Evolutionary conservation across 2,797 vertebrate species (phyloP).

Genomic region (Darevskia mixta): DNA sequence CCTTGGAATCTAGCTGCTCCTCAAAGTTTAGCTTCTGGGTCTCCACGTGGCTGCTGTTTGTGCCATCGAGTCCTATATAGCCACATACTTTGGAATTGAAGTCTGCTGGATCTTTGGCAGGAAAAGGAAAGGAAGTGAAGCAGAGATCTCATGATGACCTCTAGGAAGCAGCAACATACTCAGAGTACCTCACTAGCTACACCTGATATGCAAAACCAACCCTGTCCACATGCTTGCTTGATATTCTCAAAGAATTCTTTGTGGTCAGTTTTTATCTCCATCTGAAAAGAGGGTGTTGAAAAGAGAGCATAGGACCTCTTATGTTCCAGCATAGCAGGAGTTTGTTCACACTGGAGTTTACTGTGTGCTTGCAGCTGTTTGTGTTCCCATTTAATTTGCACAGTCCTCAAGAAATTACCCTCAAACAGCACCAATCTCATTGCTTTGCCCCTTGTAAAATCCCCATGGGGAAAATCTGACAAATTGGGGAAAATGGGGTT

Average conservation of each 20-base stretch:
- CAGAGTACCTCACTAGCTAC: no score
- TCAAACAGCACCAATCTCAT: no score
- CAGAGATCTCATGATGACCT: background rate
- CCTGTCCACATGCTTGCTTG: background rate
- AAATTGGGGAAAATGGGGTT: no score
- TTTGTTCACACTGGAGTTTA: no score
- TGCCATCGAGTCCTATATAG: constrained; percentile 93
- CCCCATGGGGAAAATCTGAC: no score
- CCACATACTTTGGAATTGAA: constrained; percentile 81
- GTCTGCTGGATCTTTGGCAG: constrained; percentile 81
- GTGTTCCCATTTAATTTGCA: no score
- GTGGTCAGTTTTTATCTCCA: background rate
- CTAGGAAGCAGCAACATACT: background rate
- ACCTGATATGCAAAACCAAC: background rate
- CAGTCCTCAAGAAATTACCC: no score
- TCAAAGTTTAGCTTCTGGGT: constrained; percentile 90
- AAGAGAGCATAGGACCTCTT: background rate
- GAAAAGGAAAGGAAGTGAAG: constrained; percentile 17
- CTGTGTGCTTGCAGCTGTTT: no score
- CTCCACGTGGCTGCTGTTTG: constrained; percentile 84
- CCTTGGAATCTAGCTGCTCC: constrained; percentile 86
- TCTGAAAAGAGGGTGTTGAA: background rate
- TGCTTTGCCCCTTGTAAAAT: no score
- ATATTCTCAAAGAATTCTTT: background rate
- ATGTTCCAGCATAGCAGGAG: background rate